Conservation (phyloP, 2,797 vertebrate genomes). For the Caiman crocodilus region DNA sequence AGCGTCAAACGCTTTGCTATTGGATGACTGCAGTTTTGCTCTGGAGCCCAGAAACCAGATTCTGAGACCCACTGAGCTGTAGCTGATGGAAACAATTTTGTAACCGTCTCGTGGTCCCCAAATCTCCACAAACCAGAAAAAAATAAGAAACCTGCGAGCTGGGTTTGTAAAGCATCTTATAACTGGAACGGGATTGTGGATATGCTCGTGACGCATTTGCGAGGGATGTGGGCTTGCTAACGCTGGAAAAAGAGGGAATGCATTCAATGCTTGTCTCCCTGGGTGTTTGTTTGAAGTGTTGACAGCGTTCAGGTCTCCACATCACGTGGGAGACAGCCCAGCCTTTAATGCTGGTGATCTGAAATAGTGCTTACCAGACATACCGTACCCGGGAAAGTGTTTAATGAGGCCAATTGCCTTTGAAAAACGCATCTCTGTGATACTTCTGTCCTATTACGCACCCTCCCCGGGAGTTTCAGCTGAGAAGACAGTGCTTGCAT, state of each 20-base stretch:
- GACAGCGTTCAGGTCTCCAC: conserved; percentile 43
- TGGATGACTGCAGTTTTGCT: conserved; percentile 56
- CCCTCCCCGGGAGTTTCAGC: neutral
- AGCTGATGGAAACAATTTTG: conserved; percentile 46
- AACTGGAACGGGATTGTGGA: conserved; percentile 15
- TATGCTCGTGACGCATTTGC: neutral
- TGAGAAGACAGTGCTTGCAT: neutral
- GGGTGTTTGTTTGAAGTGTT: conserved; percentile 46
- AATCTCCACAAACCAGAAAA: conserved; percentile 11
- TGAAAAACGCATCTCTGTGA: neutral
- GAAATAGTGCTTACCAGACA: neutral
- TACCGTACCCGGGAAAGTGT: neutral
- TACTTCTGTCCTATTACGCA: neutral
- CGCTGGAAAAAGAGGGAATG: conserved; percentile 7
- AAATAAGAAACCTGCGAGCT: conserved; percentile 15
- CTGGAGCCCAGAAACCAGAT: conserved; percentile 43
- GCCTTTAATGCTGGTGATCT: neutral
- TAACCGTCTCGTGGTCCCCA: neutral
- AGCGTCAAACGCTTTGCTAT: conserved; percentile 34
- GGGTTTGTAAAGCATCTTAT: neutral
- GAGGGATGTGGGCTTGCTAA: conserved; percentile 17
- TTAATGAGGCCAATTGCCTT: neutral
- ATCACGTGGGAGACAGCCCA: conserved; percentile 8
- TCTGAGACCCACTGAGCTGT: conserved; percentile 14
- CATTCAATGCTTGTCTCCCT: neutral